A percentile compares a stretch with the other conserved stretches of the same genome.
Conservation (phyloP, 2,113 vertebrate genomes). For the Orycteropus afer region DNA sequence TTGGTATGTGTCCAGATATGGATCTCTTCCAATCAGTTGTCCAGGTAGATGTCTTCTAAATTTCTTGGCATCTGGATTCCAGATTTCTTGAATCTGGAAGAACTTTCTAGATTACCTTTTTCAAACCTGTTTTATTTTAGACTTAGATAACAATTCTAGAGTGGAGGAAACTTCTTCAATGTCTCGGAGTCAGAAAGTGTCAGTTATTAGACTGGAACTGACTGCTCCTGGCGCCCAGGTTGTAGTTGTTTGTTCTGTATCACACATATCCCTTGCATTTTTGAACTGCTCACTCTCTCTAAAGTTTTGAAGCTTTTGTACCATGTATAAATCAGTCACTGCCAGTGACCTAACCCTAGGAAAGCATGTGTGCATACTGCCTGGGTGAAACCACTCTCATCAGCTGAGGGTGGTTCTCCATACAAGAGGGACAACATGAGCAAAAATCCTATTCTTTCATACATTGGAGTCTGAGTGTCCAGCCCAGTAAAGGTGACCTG, state of each 20-base stretch:
- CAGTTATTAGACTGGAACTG: background rate
- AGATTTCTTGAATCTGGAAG: background rate
- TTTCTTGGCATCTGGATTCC: too few species aligned
- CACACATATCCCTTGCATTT: background rate
- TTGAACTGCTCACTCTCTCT: background rate
- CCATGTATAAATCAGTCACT: background rate
- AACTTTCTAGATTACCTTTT: background rate
- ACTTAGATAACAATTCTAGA: background rate
- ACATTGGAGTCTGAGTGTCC: background rate
- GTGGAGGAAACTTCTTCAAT: background rate
- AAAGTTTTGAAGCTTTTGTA: background rate
- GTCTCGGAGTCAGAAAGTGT: background rate
- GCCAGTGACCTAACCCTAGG: background rate
- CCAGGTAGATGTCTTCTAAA: too few species aligned
- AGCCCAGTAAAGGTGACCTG: background rate
- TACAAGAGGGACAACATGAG: background rate
- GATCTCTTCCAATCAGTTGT: too few species aligned
- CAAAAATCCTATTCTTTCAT: background rate
- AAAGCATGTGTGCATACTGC: background rate
- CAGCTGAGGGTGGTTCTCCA: background rate
- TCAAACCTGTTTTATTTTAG: background rate
- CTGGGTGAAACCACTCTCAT: background rate
- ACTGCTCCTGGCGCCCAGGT: background rate
- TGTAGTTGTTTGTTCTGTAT: background rate
- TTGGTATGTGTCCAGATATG: too few species aligned